Conservation (phyloP, 2,888 invertebrate genomes). For the Cyclophora punctaria region DNA sequence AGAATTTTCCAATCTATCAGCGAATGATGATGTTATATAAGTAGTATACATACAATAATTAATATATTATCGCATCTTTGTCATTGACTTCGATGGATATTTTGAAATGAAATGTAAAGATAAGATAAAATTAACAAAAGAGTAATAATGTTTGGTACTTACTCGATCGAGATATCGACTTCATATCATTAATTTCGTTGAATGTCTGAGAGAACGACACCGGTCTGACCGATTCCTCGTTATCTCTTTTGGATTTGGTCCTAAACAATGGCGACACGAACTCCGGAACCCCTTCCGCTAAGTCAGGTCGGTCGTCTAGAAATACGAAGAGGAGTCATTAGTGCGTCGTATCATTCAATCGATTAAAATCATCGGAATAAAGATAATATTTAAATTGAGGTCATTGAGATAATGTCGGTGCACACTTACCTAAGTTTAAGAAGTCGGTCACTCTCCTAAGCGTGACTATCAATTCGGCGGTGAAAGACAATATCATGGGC, state of each 20-base stretch:
- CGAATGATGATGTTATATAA: no score
- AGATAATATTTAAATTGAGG: no score
- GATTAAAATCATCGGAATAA: no score
- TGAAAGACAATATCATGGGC: slow-evolving; percentile 70
- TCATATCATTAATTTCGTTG: slow-evolving; percentile 7
- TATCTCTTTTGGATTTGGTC: slow-evolving; percentile 29
- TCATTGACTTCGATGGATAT: no score
- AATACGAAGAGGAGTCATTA: slow-evolving; percentile 7
- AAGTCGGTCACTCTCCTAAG: slow-evolving; percentile 56
- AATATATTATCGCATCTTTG: no score
- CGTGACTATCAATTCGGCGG: slow-evolving; percentile 72
- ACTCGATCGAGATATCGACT: slow-evolving; percentile 33
- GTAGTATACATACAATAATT: no score
- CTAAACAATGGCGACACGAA: slow-evolving; percentile 37
- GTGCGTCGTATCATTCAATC: no score
- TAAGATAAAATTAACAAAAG: background rate
- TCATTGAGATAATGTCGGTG: background rate
- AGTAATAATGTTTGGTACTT: slow-evolving; percentile 26
- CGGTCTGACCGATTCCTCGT: slow-evolving; percentile 32
- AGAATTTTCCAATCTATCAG: no score
- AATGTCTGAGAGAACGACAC: background rate
- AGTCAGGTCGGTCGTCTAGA: slow-evolving; percentile 55
- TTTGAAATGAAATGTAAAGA: no score
- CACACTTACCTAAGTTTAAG: slow-evolving; percentile 42
- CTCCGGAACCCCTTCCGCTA: slow-evolving; percentile 19